A percentile compares a stretch with the other conserved stretches of the same genome.
phyloP scores from a whole-genome alignment of 1,140 invertebrate genomes.

The Catajapyx aquilonaris region DNA sequence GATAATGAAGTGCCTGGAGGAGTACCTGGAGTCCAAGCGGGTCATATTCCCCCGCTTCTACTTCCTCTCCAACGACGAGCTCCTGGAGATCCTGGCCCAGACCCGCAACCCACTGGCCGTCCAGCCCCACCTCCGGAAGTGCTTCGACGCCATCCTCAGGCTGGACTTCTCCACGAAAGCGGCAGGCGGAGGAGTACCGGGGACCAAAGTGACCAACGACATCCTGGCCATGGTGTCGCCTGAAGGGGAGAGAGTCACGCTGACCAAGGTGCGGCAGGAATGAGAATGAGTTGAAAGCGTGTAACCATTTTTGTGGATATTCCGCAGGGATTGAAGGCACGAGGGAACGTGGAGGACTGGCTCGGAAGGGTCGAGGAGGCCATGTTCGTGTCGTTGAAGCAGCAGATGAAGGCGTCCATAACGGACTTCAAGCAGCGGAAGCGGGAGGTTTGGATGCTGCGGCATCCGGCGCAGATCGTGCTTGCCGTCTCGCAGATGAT shows the following conservation, averaged over 20 bases:
- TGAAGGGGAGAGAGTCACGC: constrained; percentile 52
- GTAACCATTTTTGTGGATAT: constrained; percentile 6
- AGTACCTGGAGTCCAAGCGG: constrained; percentile 67
- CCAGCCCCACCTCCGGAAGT: constrained; percentile 70
- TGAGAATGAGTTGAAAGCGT: no score
- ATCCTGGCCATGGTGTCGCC: constrained; percentile 71
- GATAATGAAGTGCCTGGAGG: constrained; percentile 59
- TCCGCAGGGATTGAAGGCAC: constrained; percentile 47
- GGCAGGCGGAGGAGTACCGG: constrained; percentile 13
- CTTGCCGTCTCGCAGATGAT: constrained; percentile 67
- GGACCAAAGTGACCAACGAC: constrained; percentile 39
- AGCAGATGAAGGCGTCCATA: constrained; percentile 47
- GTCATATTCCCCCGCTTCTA: constrained; percentile 82
- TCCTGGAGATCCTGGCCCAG: constrained; percentile 78
- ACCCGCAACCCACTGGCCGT: constrained; percentile 67
- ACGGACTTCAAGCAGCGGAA: constrained; percentile 31
- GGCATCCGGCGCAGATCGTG: constrained; percentile 39
- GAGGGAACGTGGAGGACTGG: constrained; percentile 78
- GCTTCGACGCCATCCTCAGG: constrained; percentile 63
- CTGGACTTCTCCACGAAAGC: constrained; percentile 44
- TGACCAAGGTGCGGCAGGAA: constrained; percentile 42
- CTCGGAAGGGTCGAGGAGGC: constrained; percentile 62
- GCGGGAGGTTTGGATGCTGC: constrained; percentile 36
- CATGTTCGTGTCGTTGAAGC: constrained; percentile 54
- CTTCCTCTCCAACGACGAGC: constrained; percentile 83